Evolutionary conservation across 2,888 invertebrate genomes (phyloP), one percentile per base, ranked within the genome.

Genomic region (Lasioglossum morio): DNA sequence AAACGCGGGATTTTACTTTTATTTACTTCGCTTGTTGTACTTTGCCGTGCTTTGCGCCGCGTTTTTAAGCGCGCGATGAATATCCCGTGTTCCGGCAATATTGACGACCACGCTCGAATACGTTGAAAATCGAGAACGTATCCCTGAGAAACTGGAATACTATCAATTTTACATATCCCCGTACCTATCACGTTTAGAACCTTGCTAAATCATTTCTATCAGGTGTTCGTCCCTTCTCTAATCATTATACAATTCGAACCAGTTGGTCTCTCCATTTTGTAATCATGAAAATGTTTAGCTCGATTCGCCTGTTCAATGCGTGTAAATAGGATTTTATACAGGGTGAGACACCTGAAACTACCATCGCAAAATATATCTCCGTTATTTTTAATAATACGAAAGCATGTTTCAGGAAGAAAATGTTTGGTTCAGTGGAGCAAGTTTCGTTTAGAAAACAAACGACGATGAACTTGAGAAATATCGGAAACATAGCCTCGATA

Each of bases 1-100:
- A 83, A 84, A 84, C 74, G 74, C 77, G 40, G 23, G 74, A 23
- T 70, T 78, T 78, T 78, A 83, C 84, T 84, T 84, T 82, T 75
- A 84, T 83, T 84, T 82, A 69, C 74, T 78, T 53, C 77, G 70
- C 48, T 66, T 30, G 76, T 84, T 77, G 48, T 19, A 48, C 43
- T 27, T 27, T 43, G 53, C 46, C 27, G n/a, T 7, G 48, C 19
- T 69, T 81, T 63, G 27, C 48, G 60, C 72, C 4, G 27, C 30
- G 30, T 81, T 81, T 76, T 81, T 63, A 40, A 43, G 30, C 46
- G 46, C 37, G 5, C 46, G 69, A n/a, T 69, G 69, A 37, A 69
- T 40, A 69, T 69, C 69, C 69, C 69, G 37, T 69, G 37, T 69
- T 37, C 37, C 69, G 12, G 14, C 69, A 40, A 69, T 40, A 69